These are phyloP conservation scores for Hapalemur alaotrensis DNA, from an alignment of 2,797 vertebrate genomes.

Conservation along the genomic window DNA sequence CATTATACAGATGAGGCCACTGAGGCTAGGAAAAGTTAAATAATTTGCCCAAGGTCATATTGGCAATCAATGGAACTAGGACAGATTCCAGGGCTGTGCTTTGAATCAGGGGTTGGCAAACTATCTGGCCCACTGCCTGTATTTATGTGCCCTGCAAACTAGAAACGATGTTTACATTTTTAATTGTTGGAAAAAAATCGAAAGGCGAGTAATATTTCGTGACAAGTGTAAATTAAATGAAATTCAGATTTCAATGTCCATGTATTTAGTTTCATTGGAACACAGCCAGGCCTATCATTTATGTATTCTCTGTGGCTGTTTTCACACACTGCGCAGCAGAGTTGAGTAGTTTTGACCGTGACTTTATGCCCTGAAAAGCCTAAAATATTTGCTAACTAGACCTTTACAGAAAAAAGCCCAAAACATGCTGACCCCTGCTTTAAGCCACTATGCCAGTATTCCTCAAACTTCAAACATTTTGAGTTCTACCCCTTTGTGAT, in stretches of 20 bases:
- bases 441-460: background rate
- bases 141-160: background rate
- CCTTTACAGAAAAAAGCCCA: background rate
- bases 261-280: background rate
- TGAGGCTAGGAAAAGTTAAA: background rate
- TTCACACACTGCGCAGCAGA: background rate
- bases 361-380: background rate
- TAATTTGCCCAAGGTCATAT: background rate
- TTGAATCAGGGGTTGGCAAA: background rate
- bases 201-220: background rate
- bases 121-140: background rate
- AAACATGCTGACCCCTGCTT: background rate
- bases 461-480: background rate
- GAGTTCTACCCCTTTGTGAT: background rate
- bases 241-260: background rate
- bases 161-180: background rate
- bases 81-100: background rate
- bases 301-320: background rate
- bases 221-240: conserved; percentile 21
- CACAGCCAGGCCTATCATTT: background rate
- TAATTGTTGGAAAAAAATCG: conserved; percentile 10
- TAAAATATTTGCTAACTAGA: background rate
- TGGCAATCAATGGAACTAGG: background rate
- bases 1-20: background rate
- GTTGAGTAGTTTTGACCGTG: background rate